Percentiles rank a stretch among this genome's conserved stretches.
phyloP scores from a whole-genome alignment of 2,113 vertebrate genomes.

The Pomatostomus ruficeps region DNA sequence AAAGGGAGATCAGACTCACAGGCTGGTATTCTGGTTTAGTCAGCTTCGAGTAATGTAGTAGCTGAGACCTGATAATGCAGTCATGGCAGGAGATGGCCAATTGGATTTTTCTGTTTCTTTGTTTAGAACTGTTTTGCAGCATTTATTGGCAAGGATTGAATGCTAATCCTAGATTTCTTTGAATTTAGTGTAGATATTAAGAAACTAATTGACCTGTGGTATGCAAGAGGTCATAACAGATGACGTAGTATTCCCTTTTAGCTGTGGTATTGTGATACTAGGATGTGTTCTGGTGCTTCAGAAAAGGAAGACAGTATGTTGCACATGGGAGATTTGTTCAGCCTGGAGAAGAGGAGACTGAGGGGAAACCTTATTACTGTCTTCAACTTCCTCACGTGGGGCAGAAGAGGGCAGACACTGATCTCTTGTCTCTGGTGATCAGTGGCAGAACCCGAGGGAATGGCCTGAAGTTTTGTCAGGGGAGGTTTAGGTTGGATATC shows the following conservation, averaged over 20 bases:
- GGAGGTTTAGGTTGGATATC: neutral
- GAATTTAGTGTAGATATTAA: neutral
- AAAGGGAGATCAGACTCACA: neutral
- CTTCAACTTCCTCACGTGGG: neutral
- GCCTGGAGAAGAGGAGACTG: neutral
- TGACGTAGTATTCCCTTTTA: neutral
- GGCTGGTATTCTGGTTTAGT: neutral
- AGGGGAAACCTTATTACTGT: neutral
- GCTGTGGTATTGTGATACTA: neutral
- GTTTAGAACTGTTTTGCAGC: neutral
- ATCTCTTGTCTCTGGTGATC: neutral
- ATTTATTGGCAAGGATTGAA: neutral
- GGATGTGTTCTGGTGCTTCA: neutral
- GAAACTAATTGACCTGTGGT: neutral
- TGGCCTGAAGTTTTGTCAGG: neutral
- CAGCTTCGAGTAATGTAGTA: neutral
- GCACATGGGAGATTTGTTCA: neutral
- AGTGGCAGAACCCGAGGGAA: neutral
- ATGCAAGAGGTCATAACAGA: neutral
- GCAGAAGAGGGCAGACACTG: neutral
- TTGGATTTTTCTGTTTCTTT: neutral
- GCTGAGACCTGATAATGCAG: neutral
- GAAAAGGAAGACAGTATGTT: accelerated
- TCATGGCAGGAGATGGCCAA: neutral
- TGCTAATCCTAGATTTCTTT: neutral